Conservation (phyloP, 1,140 invertebrate genomes). For the Belonocnema kinseyi region DNA sequence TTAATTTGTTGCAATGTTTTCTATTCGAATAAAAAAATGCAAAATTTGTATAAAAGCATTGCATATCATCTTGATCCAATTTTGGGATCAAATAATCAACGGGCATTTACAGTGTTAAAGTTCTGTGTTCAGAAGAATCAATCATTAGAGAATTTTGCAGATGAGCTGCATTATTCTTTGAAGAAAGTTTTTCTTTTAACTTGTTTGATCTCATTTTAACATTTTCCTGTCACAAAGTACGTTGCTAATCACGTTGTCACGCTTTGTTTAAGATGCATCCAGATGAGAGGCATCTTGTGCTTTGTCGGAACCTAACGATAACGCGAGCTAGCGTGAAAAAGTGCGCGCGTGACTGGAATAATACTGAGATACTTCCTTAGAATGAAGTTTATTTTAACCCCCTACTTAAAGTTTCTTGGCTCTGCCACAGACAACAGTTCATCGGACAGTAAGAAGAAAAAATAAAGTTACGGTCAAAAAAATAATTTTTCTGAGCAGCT, state of each 20-base stretch:
- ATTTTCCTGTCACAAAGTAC: not conserved
- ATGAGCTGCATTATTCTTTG: too few relatives aligned
- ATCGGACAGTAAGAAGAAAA: not conserved
- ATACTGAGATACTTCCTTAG: not conserved
- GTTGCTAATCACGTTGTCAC: constrained; percentile 25
- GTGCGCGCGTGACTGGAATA: constrained; percentile 18
- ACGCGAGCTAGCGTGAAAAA: constrained; percentile 15
- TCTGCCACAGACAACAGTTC: not conserved
- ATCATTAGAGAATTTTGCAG: too few relatives aligned
- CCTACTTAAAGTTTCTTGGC: not conserved
- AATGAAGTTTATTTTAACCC: constrained; percentile 13
- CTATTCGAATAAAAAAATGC: too few relatives aligned
- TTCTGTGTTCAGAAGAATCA: too few relatives aligned
- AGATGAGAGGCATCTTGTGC: constrained; percentile 16
- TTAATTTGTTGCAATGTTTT: too few relatives aligned
- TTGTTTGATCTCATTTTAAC: not conserved
- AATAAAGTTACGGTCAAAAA: too few relatives aligned
- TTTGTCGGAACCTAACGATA: constrained; percentile 25
- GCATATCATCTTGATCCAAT: too few relatives aligned
- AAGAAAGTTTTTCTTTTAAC: not conserved
- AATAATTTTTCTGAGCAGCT: too few relatives aligned
- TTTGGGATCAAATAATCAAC: too few relatives aligned
- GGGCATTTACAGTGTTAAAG: too few relatives aligned
- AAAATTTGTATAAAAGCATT: too few relatives aligned
- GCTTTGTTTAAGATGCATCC: constrained; percentile 22